Conservation (phyloP, 2,113 vertebrate genomes). For the Enhydra lutris region DNA sequence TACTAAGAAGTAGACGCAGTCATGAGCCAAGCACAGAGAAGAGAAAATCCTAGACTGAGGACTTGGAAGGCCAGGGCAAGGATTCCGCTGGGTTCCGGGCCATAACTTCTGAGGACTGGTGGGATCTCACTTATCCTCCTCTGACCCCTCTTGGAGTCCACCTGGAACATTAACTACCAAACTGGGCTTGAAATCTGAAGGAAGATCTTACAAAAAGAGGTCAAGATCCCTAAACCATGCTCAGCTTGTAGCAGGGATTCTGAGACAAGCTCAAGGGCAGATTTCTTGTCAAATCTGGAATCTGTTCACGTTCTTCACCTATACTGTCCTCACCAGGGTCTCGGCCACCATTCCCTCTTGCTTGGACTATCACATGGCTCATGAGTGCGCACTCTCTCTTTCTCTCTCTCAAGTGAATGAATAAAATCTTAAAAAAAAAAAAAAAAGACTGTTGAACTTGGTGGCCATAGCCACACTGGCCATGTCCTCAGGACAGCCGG, state of each 20-base stretch:
- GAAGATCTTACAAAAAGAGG: not conserved
- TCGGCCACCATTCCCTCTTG: not conserved
- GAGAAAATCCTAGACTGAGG: not conserved
- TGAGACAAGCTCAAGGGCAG: not conserved
- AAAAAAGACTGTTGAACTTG: not conserved
- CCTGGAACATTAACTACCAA: not conserved
- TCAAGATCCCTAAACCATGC: not conserved
- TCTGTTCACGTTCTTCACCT: not conserved
- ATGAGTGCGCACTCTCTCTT: not conserved
- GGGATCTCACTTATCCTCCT: not conserved
- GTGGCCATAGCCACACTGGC: not conserved
- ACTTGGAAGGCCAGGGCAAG: not conserved
- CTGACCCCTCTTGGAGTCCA: not conserved
- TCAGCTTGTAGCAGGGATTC: not conserved
- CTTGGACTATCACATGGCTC: not conserved
- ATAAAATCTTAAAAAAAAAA: not conserved
- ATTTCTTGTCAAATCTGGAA: not conserved
- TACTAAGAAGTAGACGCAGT: not conserved
- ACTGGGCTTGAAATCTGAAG: not conserved
- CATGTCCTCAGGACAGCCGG: not conserved
- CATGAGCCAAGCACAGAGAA: too few species aligned
- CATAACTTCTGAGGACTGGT: not conserved
- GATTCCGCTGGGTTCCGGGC: not conserved
- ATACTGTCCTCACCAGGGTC: not conserved
- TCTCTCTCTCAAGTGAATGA: not conserved